Percentiles rank a stretch among this genome's conserved stretches.
These are phyloP conservation scores for Dryoscopus gambensis DNA, from an alignment of 2,113 vertebrate species.

Conservation along the genomic window DNA sequence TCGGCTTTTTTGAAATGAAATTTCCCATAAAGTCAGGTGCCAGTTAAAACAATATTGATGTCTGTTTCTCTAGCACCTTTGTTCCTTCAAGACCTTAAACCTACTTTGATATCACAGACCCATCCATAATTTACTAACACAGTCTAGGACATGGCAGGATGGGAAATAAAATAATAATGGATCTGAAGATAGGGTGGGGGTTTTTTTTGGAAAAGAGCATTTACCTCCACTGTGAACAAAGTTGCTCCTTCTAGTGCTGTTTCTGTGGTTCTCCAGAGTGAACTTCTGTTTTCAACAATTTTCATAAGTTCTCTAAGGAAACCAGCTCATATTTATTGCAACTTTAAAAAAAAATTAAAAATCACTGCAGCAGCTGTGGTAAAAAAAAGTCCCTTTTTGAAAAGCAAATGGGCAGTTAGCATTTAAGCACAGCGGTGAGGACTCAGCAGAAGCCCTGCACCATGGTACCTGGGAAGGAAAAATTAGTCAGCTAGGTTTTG, in stretches of 20 bases:
- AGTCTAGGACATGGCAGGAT: background rate
- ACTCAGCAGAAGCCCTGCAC: background rate
- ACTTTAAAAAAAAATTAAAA: background rate
- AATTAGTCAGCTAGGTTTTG: background rate
- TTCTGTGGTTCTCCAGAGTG: background rate
- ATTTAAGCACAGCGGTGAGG: background rate
- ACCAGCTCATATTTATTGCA: background rate
- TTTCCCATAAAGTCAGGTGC: background rate
- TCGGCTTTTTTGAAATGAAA: background rate
- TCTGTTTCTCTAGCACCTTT: background rate
- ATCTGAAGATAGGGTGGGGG: background rate
- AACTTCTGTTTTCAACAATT: background rate
- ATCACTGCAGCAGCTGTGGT: background rate
- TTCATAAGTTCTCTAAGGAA: background rate
- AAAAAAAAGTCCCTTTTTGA: background rate
- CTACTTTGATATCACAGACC: background rate
- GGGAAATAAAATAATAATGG: background rate
- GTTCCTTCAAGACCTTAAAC: constrained; percentile 21
- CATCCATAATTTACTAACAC: constrained; percentile 15
- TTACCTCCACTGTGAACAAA: background rate
- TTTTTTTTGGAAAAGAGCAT: background rate
- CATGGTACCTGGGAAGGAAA: background rate
- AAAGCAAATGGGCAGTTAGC: background rate
- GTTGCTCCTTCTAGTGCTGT: background rate
- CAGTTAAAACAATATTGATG: constrained; percentile 12